Conservation (phyloP, 2,797 vertebrate genomes). For the Momotus momota region DNA sequence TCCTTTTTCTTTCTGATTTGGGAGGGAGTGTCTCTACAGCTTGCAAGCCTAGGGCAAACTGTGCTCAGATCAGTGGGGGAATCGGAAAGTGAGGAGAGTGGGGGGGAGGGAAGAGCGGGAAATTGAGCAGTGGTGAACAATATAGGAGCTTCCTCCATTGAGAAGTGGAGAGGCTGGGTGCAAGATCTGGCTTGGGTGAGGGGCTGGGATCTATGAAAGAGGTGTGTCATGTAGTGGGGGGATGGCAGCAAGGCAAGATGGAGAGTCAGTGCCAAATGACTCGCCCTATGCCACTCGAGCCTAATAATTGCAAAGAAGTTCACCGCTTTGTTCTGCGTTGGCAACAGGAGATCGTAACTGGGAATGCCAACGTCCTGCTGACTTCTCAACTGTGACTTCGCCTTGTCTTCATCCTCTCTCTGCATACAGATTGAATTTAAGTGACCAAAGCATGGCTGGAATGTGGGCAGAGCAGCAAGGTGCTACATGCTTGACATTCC, state of each 20-base stretch:
- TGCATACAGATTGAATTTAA: rapidly evolving
- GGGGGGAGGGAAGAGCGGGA: neutral
- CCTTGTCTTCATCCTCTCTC: neutral
- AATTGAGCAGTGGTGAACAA: neutral
- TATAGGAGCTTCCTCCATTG: neutral
- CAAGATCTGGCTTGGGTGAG: neutral
- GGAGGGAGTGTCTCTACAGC: neutral
- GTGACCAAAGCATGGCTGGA: neutral
- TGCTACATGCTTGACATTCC: neutral
- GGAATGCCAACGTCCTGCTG: neutral
- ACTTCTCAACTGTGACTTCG: neutral
- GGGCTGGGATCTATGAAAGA: neutral
- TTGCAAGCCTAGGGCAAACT: neutral
- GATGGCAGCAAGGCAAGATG: neutral
- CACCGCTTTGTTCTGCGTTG: neutral
- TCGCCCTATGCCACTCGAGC: rapidly evolving
- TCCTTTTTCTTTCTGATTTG: neutral
- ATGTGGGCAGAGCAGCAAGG: neutral
- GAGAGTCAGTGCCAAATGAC: neutral
- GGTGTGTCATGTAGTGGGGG: neutral
- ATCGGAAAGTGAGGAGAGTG: neutral
- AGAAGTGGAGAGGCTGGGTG: neutral
- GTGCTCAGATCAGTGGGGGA: neutral
- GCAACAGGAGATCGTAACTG: neutral
- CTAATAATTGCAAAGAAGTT: neutral